Base-by-base conservation (phyloP, 2,888 invertebrate species). In the Busseola fusca region DNA sequence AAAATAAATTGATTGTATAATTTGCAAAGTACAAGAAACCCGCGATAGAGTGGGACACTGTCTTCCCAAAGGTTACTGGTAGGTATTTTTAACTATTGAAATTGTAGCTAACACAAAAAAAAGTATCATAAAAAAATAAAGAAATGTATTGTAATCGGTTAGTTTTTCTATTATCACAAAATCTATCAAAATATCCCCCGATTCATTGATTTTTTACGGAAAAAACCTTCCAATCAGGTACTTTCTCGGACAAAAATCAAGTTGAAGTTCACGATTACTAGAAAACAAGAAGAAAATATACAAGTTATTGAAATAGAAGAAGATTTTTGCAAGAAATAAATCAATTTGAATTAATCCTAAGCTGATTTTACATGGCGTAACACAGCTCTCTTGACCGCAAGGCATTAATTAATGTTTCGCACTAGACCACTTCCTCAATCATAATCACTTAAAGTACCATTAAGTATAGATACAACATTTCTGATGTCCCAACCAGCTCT, bases 151-250 rank as follows among this genome's bases (percentile, higher is more conserved):
- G n/a, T 48, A 27, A 16, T n/a, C 4, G 1, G 10, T 42, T 9
- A 45, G 5, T 69, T 69, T 76, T 82, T 77, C 64, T 77, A 75
- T 70, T 59, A 81, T 64, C 58, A 76, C 76, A 77, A 72, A 58
- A 54, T 34, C 62, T 14, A 69, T 30, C 58, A 70, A 54, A 78
- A 67, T 59, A 14, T 80, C 93, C 72, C 94, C 93, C 91, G 87
- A 92, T 92, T 95, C 87, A 80, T 93, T 89, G 93, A 92, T 87
- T 93, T 95, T 95, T 95, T 93, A 87, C 85, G 12, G 40, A 81
- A 94, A 95, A 95, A 94, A 91, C 87, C 94, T 92, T 90, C 89
- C 85, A 95, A 94, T 88, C 90, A 88, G 91, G 94, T 93, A 88
- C 94, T 74, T 74, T 75, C 50, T 86, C 60, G 3, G 63, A 82